A percentile compares a stretch with the other conserved stretches of the same genome.
Evolutionary conservation across 2,113 vertebrate genomes (phyloP).

Genomic region (Dicrurus megarhynchus): DNA sequence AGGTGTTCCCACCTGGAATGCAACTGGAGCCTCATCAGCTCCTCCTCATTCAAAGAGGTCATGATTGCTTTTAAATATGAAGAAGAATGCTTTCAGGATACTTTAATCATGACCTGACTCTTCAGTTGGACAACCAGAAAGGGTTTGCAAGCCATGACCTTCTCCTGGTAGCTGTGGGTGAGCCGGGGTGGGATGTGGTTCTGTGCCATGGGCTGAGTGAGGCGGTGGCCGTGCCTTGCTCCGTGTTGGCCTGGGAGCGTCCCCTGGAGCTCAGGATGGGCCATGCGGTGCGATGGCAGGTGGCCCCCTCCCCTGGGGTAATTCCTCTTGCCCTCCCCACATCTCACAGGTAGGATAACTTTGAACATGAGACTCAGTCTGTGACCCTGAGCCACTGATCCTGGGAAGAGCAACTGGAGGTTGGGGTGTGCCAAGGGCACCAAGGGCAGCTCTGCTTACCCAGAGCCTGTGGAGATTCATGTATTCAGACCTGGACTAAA

Average conservation of each 20-base stretch:
- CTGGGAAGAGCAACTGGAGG: background rate
- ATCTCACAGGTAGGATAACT: too few relatives aligned
- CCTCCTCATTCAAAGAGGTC: background rate
- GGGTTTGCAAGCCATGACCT: background rate
- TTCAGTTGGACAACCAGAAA: accelerated
- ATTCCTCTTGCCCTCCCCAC: background rate
- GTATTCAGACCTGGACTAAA: background rate
- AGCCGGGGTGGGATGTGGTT: background rate
- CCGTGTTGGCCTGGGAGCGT: accelerated
- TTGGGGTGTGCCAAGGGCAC: background rate
- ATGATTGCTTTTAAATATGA: background rate
- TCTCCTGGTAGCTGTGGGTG: background rate
- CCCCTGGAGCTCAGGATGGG: accelerated
- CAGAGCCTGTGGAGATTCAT: background rate
- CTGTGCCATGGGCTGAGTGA: accelerated
- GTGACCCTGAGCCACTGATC: accelerated
- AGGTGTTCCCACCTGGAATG: background rate
- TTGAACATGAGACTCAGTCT: accelerated
- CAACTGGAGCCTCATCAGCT: background rate
- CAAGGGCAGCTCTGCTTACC: background rate
- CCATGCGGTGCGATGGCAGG: background rate
- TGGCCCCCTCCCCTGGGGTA: background rate
- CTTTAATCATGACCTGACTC: background rate
- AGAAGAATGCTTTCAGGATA: background rate
- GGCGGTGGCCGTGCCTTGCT: accelerated